These are phyloP conservation scores for Acrossocheilus fasciatus DNA, from an alignment of 2,797 vertebrate species.

Conservation along the genomic window DNA sequence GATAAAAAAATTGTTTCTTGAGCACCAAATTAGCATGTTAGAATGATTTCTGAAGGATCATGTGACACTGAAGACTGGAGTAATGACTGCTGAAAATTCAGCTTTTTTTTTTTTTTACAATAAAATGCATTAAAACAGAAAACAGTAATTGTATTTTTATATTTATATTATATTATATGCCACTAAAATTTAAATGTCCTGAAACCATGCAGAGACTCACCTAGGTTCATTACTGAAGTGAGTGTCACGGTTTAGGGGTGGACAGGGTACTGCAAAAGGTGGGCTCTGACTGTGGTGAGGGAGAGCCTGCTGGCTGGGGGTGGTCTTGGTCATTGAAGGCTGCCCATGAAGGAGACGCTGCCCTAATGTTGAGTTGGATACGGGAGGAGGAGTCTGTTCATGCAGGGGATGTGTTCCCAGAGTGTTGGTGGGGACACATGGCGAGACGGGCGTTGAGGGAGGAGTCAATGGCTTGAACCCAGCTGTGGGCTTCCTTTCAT, in stretches of 20 bases:
- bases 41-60: background rate
- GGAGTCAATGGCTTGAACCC: constrained; percentile 97
- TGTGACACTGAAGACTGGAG: background rate
- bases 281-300: constrained; percentile 75
- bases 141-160: background rate
- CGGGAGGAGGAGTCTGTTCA: constrained; percentile 71
- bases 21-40: background rate
- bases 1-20: background rate
- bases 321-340: constrained; percentile 58
- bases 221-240: constrained; percentile 91
- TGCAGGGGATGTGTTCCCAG: constrained; percentile 76
- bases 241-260: constrained; percentile 83
- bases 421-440: constrained; percentile 75
- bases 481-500: constrained; percentile 89
- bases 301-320: constrained; percentile 69
- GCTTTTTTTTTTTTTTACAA: background rate
- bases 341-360: constrained; percentile 70
- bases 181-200: background rate
- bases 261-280: constrained; percentile 87
- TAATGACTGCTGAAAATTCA: background rate
- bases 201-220: constrained; percentile 68
- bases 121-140: background rate
- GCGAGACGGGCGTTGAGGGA: constrained; percentile 88
- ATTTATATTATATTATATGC: too few relatives aligned
- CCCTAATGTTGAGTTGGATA: constrained; percentile 64